These are phyloP conservation scores for Coendou prehensilis DNA, from an alignment of 2,797 vertebrate genomes.

Conservation along the genomic window DNA sequence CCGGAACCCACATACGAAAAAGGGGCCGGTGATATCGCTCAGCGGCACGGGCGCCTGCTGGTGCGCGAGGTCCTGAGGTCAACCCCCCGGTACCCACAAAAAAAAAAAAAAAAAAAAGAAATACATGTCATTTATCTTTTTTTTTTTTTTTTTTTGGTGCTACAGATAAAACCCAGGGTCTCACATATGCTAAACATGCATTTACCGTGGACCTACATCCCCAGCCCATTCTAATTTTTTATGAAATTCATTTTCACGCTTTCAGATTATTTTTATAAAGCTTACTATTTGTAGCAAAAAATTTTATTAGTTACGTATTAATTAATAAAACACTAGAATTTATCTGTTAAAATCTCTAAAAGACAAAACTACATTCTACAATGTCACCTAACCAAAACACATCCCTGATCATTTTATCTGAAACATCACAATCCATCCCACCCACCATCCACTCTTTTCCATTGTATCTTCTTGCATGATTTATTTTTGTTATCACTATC, in stretches of 20 bases:
- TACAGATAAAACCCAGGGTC: neutral
- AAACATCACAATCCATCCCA: neutral
- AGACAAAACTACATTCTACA: slow-evolving; percentile 47
- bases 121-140: neutral
- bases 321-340: slow-evolving; percentile 13
- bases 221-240: slow-evolving; percentile 17
- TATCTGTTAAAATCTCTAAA: slow-evolving; percentile 25
- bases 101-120: no score
- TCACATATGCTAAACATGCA: neutral
- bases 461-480: neutral
- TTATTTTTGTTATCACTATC: neutral
- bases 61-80: no score
- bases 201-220: neutral
- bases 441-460: neutral
- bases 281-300: slow-evolving; percentile 10
- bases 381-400: neutral
- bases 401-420: neutral
- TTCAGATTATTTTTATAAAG: slow-evolving; percentile 58
- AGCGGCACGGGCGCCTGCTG: no score
- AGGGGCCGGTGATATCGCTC: no score
- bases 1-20: no score
- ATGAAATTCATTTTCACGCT: slow-evolving; percentile 33
- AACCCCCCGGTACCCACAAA: no score
- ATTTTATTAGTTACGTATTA: neutral
- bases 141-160: neutral